phyloP scores from a whole-genome alignment of 2,113 vertebrate genomes.

The Phylloscopus trochiloides region DNA sequence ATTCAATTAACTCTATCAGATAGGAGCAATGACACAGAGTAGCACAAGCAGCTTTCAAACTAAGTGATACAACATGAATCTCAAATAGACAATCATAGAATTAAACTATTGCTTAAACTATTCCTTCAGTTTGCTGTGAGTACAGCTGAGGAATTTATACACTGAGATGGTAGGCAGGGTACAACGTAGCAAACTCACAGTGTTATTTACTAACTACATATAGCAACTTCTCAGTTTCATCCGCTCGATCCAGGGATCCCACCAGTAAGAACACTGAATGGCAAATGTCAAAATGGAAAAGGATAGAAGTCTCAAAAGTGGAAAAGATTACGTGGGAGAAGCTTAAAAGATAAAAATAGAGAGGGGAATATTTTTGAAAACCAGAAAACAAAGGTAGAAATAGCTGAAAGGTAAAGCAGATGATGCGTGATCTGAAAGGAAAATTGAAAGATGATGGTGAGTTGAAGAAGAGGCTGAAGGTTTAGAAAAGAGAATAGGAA shows the following conservation, averaged over 20 bases:
- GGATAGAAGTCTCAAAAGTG: background rate
- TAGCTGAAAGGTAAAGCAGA: background rate
- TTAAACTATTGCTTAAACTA: background rate
- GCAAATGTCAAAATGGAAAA: background rate
- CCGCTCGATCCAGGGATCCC: background rate
- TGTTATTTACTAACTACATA: background rate
- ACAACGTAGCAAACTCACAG: background rate
- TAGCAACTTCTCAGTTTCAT: background rate
- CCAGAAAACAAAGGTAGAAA: background rate
- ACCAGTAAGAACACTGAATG: background rate
- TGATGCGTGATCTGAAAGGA: background rate
- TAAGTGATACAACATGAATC: background rate
- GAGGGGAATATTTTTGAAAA: background rate
- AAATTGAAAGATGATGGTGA: accelerated
- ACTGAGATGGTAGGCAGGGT: background rate
- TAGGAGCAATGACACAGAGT: background rate
- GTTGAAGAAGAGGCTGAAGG: background rate
- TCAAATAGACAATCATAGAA: background rate
- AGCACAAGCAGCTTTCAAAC: background rate
- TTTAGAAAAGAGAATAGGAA: background rate
- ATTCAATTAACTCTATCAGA: background rate
- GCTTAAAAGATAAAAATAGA: background rate
- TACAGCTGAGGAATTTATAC: background rate
- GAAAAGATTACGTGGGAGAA: background rate
- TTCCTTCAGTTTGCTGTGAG: background rate